Evolutionary conservation across 2,113 vertebrate genomes (phyloP).

Genomic region (Eulemur rufifrons): DNA sequence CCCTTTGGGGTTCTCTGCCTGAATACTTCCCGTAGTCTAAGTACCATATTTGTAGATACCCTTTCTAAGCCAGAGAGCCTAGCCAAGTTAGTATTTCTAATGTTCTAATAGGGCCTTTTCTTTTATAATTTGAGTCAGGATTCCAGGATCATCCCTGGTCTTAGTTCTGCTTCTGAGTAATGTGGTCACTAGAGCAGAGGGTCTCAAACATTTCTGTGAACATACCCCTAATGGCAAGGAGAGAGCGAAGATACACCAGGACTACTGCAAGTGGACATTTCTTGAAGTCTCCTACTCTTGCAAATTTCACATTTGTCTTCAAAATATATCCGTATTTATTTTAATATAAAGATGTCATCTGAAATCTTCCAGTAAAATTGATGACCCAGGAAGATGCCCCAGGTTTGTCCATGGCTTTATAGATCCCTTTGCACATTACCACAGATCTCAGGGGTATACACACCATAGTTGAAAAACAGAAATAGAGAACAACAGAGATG

Average conservation of each 20-base stretch:
- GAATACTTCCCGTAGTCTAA: not conserved
- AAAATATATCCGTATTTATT: constrained; percentile 31
- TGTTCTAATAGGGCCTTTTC: not conserved
- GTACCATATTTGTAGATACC: not conserved
- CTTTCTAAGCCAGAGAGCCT: constrained; percentile 40
- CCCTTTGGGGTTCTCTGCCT: not conserved
- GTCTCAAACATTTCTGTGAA: not conserved
- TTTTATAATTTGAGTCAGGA: constrained; percentile 1
- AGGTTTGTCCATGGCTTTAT: not conserved
- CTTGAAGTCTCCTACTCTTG: not conserved
- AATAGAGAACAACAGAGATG: constrained; percentile 33
- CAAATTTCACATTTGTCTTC: not conserved
- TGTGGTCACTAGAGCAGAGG: not conserved
- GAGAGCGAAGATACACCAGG: not conserved
- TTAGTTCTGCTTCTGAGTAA: not conserved
- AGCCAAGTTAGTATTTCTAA: not conserved
- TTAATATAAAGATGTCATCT: not conserved
- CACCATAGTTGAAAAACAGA: constrained; percentile 7
- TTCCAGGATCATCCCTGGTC: not conserved
- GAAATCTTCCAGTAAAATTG: constrained; percentile 18
- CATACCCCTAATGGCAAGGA: not conserved
- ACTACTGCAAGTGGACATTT: not conserved
- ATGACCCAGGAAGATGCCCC: constrained; percentile 16
- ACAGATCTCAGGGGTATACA: not conserved
- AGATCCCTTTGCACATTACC: not conserved